Evolutionary conservation across 2,797 vertebrate genomes (phyloP), one percentile per base, ranked within the genome.

Genomic region (Tenualosa ilisha): DNA sequence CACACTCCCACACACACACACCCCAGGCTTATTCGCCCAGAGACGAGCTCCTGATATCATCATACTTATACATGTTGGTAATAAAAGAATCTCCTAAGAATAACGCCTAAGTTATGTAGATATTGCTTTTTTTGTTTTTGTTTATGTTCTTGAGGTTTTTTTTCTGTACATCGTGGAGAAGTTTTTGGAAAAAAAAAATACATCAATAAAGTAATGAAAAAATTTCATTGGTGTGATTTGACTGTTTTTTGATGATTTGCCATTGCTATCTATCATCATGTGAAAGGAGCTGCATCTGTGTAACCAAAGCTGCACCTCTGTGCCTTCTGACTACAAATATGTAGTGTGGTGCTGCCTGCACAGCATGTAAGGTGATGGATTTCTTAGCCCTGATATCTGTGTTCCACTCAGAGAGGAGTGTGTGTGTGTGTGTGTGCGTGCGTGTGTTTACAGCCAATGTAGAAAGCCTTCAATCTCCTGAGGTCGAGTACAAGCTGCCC

Each of bases 21-120:
- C 82, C 85, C 54, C 83, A 72, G 85, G 82, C 68, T 89, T 87
- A 86, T 87, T 84, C n/a, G 40, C 85, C 81, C 86, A 86, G 68
- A 85, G 65, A 82, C 53, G 75, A 26, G 85, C 22, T 43, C 6
- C 13, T 43, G 13, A 75, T 31, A 75, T 75, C 15, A 43, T 7
- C 31, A 75, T 20, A 75, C 68, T 13, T 31, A 40, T 68, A 43
- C 37, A 75, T 20, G 68, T 43, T 40, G 24, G 65, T 72, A 12
- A 54, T 81, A 65, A 89, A 82, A 89, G 54, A 86, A 51, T 59
- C 84, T 87, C 84, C 31, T 17, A 54, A 87, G 54, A 43, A 43
- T 82, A 61, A 59, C 84, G 12, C 87, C 90, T 40, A 90, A 87
- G 92, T 91, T 90, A 90, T 92, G 81, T 86, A 88, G 84, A 86